Conservation (phyloP, 2,797 vertebrate species). For the Denticeps clupeoides region DNA sequence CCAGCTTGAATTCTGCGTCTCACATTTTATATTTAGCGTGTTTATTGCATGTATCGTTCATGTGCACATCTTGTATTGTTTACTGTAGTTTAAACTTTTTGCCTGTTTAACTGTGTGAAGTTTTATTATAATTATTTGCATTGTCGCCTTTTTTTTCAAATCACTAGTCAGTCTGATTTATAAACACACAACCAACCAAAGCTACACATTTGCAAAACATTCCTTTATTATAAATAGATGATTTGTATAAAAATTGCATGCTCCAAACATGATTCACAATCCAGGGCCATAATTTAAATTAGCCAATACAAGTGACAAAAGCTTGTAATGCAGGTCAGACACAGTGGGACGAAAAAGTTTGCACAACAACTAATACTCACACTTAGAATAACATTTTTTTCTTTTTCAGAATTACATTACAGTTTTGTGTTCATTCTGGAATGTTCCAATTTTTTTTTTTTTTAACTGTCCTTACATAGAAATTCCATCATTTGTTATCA, state of each 20-base stretch:
- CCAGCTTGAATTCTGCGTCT: too few relatives aligned
- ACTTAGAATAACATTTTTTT: slow-evolving; percentile 75
- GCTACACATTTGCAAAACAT: slow-evolving; percentile 87
- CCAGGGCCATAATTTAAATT: slow-evolving; percentile 70
- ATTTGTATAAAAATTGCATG: slow-evolving; percentile 98
- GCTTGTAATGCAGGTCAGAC: slow-evolving; percentile 79
- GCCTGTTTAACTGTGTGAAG: too few relatives aligned
- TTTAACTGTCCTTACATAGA: too few relatives aligned
- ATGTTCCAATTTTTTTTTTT: slow-evolving; percentile 18
- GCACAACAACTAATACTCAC: slow-evolving; percentile 77
- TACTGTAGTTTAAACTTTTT: too few relatives aligned
- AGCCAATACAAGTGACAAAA: slow-evolving; percentile 74
- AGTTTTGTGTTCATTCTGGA: slow-evolving; percentile 18
- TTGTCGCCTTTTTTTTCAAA: background rate
- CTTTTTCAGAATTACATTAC: slow-evolving; percentile 37
- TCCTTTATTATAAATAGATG: slow-evolving; percentile 99
- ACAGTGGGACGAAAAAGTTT: slow-evolving; percentile 76
- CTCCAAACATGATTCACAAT: slow-evolving; percentile 84
- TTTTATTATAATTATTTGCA: too few relatives aligned
- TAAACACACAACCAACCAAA: slow-evolving; percentile 51
- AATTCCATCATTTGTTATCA: too few relatives aligned
- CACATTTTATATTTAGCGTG: too few relatives aligned
- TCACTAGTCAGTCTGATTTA: too few relatives aligned
- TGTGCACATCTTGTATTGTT: too few relatives aligned
- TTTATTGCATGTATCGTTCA: too few relatives aligned